A percentile compares a stretch with the other conserved stretches of the same genome.
Evolutionary conservation across 2,797 vertebrate species (phyloP).

Genomic region (Odontamblyopus rebecca): DNA sequence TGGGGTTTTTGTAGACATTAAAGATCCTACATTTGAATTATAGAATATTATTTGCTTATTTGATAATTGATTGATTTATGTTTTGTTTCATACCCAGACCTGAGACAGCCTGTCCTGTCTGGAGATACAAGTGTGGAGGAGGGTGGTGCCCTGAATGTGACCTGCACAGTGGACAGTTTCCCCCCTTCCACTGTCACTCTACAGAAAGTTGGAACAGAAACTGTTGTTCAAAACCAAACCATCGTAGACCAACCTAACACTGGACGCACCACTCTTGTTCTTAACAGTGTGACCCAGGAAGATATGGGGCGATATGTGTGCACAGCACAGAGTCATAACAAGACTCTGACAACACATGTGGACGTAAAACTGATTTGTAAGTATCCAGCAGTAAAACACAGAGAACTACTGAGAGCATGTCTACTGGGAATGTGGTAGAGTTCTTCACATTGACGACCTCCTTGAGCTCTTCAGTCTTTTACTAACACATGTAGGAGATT

Average conservation of each 20-base stretch:
- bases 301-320: constrained; percentile 53
- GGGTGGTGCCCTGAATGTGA: constrained; percentile 36
- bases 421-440: no score
- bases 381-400: background rate
- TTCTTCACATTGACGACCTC: no score
- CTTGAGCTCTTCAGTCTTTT: no score
- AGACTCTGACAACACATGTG: background rate
- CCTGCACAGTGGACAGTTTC: constrained; percentile 44
- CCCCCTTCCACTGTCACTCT: constrained; percentile 30
- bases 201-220: constrained; percentile 7
- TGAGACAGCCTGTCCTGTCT: constrained; percentile 14
- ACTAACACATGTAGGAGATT: no score
- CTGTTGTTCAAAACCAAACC: background rate
- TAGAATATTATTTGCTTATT: background rate
- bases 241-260: background rate
- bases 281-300: constrained; percentile 24
- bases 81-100: constrained; percentile 25
- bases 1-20: no score
- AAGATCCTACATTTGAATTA: no score
- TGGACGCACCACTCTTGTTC: constrained; percentile 15
- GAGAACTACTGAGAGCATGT: no score
- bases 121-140: background rate
- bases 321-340: constrained; percentile 7
- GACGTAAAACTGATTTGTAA: background rate
- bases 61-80: background rate